phyloP scores from a whole-genome alignment of 2,888 invertebrate genomes.

The Drosophila birchii region DNA sequence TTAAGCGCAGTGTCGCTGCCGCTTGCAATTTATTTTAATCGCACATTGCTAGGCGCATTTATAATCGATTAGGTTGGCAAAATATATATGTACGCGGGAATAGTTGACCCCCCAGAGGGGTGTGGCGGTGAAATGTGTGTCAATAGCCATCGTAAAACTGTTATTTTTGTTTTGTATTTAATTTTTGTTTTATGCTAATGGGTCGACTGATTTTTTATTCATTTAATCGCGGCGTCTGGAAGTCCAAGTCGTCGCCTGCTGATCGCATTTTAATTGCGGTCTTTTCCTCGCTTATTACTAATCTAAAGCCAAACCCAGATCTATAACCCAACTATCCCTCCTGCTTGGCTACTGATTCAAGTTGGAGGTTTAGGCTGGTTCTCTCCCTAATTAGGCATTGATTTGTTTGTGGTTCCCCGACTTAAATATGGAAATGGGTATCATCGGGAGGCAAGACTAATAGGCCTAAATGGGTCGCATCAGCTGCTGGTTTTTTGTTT shows the following conservation, averaged over 20 bases:
- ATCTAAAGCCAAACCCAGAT: conserved; percentile 37
- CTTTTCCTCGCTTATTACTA: conserved; percentile 35
- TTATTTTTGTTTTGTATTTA: conserved; percentile 18
- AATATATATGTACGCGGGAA: background rate
- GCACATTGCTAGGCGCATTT: conserved; percentile 78
- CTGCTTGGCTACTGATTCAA: conserved; percentile 54
- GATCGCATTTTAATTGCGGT: conserved; percentile 74
- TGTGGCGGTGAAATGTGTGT: conserved; percentile 65
- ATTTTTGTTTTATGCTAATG: conserved; percentile 66
- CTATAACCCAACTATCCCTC: conserved; percentile 18
- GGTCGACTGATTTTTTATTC: conserved; percentile 37
- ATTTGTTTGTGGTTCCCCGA: conserved; percentile 62
- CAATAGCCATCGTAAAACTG: conserved; percentile 55
- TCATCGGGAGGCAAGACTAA: conserved; percentile 63
- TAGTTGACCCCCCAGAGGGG: conserved; percentile 12
- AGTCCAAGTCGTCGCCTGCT: conserved; percentile 57
- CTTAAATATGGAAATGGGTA: conserved; percentile 67
- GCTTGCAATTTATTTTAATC: conserved; percentile 82
- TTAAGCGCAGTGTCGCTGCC: conserved; percentile 66
- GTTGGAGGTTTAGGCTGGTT: conserved; percentile 24
- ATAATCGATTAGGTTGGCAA: conserved; percentile 74
- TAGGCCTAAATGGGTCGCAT: conserved; percentile 61
- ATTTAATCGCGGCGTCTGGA: conserved; percentile 48
- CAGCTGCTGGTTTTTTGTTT: conserved; percentile 46
- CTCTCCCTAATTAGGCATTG: conserved; percentile 67